Evolutionary conservation across 2,113 vertebrate genomes (phyloP), one percentile per base, ranked within the genome.

Genomic region (Saimiri boliviensis): DNA sequence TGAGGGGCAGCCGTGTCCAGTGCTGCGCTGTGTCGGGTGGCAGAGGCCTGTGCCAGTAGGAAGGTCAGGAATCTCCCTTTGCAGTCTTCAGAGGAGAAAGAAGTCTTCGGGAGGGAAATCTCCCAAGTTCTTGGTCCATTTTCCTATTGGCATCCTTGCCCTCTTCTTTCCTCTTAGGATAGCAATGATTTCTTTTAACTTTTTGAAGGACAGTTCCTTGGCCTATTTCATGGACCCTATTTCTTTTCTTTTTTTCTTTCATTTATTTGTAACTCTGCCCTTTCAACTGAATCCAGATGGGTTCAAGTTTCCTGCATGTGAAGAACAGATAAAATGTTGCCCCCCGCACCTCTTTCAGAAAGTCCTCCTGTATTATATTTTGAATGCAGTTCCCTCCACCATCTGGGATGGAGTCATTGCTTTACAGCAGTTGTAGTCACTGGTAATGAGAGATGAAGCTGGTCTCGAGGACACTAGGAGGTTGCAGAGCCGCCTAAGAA

Each of bases 381-480:
- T 0, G 58, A 35, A 40, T 25, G 23, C 5, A 37, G 17, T 56
- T 4, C 14, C 14, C 6, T 19, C 1, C 2, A 6, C 40, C 12
- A 2, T 23, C 21, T 11, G 19, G 58, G 86, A 32, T 8, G 16
- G 42, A 70, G 5, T 35, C 16, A 0, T 16, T 32, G 25, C 70
- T 68, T 89, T 80, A 12, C 3, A 1, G 13, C 8, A 56, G 68
- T 40, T 1, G 2, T 11, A 40, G 9, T 77, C 32, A 3, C 45
- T 80, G 0, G 0, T 45, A 25, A 30, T 3, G 54, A 88, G 47
- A 35, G 32, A 20, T 4, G 47, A 86, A 25, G 23, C 6, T 8
- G 42, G 21, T 5, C 8, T 40, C 23, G 37, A 40, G 40, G 47
- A 95, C 52, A 12, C 13, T 6, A 20, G 16, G 35, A 66, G 3